phyloP scores from a whole-genome alignment of 2,797 vertebrate species.

The Myotis daubentonii region DNA sequence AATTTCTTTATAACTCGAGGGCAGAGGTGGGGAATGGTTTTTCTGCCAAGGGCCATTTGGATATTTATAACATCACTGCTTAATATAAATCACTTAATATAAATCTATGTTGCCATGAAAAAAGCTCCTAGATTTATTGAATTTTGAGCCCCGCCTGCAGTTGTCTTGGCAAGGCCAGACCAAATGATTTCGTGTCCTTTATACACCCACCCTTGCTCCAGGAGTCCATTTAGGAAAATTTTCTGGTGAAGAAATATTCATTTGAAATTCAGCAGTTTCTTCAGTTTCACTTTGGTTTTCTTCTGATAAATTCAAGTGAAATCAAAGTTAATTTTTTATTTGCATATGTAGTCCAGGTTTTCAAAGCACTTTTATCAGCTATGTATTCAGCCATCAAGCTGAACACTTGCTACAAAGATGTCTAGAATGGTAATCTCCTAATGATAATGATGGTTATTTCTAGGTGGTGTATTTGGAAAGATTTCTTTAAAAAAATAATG shows the following conservation, averaged over 20 bases:
- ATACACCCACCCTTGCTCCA: background rate
- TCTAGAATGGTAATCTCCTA: background rate
- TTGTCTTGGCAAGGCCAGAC: no score
- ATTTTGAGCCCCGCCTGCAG: no score
- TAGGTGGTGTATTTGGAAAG: background rate
- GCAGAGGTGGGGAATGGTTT: no score
- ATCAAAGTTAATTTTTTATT: conserved; percentile 23
- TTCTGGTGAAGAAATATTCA: background rate
- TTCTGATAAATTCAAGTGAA: conserved; percentile 44
- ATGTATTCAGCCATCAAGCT: background rate
- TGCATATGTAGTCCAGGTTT: background rate
- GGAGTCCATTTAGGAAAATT: background rate
- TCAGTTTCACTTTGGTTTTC: background rate
- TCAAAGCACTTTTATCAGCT: background rate
- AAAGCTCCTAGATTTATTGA: no score
- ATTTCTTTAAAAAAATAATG: background rate
- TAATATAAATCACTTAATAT: no score
- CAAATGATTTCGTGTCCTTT: no score
- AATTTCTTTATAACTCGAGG: background rate
- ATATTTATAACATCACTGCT: no score
- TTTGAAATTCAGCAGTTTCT: background rate
- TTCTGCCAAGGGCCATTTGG: no score
- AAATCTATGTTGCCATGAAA: no score
- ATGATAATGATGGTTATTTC: background rate
- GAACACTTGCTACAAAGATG: background rate